Base-by-base conservation (phyloP, 2,888 invertebrate species). In the Trachelus stipa region DNA sequence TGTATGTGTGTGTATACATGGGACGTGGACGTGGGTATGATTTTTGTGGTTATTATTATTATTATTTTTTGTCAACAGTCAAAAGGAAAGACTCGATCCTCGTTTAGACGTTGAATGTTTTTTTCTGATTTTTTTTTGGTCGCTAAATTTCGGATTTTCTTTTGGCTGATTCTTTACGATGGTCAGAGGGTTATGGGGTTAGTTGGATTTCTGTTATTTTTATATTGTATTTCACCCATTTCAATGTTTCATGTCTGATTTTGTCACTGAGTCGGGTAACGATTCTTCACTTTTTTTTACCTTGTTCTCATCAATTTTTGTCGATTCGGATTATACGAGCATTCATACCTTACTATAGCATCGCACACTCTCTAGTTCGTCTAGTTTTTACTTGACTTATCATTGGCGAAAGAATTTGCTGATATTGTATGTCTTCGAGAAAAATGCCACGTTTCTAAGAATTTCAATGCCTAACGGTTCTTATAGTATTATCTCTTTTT, bases 401-500 rank as follows among this genome's bases (percentile, higher is more conserved):
- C 15, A 9, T 9, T 56, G 56, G 56, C 86, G 85, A 85, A 85
- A 85, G 84, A 85, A 82, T 85, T 82, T 69, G 85, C 86, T 84
- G 83, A 86, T 86, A 85, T 85, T 85, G 81, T 85, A 83, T 83
- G 84, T 81, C 81, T 81, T 82, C 81, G 56, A 82, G 85, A 83
- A 81, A 82, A 81, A 85, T 82, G 82, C 75, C 79, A 79, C 80
- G 79, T 82, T 82, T 85, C 77, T 81, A 84, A 56, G 56, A 56
- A 56, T 23, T 56, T 56, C 15, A 84, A 85, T 83, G 82, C 81
- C 80, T 85, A 86, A 80, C 80, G 79, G 85, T 80, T 82, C 85
- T 85, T 89, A 89, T 88, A 89, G 88, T 71, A 31, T 74, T 34
- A 33, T 35, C 34, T 74, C 74, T 86, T 81, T 84, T 85, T 84